These are phyloP conservation scores for Amphibalanus amphitrite DNA, from an alignment of 1,140 invertebrate species.

Conservation along the genomic window DNA sequence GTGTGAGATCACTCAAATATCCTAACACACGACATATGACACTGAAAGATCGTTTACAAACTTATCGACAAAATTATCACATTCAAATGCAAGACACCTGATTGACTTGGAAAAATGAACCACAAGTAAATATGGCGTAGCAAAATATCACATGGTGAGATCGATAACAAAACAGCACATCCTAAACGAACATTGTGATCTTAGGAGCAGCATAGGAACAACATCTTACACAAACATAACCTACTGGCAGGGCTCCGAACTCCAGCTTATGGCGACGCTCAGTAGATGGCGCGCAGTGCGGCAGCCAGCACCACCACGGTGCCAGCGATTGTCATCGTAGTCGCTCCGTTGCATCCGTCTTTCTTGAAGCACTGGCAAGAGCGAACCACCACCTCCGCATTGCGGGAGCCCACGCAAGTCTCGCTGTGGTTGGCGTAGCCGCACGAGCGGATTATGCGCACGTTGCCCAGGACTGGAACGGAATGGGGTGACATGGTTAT, in stretches of 20 bases:
- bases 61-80: no score
- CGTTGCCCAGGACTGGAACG: neutral
- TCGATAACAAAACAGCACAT: no score
- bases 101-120: no score
- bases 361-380: neutral
- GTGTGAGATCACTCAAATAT: no score
- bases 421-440: neutral
- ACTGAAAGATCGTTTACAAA: no score
- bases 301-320: neutral
- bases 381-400: constrained; percentile 2
- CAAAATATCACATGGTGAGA: no score
- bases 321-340: neutral
- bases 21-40: no score
- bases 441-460: neutral
- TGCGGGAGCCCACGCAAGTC: neutral
- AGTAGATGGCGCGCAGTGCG: neutral
- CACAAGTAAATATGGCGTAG: no score
- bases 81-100: no score
- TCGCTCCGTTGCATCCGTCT: neutral
- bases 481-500: no score
- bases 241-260: neutral
- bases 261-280: neutral
- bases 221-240: neutral
- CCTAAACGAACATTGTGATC: no score
- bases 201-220: no score